Evolutionary conservation across 2,797 vertebrate species (phyloP).

Genomic region (Darevskia mixta): DNA sequence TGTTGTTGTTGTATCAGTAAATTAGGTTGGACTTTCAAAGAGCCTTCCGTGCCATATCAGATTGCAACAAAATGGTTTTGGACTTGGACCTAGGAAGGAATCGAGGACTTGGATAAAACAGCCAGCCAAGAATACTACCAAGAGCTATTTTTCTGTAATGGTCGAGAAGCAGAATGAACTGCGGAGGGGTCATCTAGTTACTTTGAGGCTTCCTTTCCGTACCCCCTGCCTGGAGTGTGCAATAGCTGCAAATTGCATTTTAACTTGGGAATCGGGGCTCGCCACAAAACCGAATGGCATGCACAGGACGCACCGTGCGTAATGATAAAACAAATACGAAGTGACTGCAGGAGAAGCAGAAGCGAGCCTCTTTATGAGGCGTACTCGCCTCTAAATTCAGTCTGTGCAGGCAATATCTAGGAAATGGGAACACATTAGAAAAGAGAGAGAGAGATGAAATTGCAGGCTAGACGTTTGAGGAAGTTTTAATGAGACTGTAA

Average conservation of each 20-base stretch:
- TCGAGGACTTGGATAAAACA: constrained; percentile 18
- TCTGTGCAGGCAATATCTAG: constrained; percentile 50
- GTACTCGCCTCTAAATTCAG: constrained; percentile 65
- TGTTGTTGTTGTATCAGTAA: constrained; percentile 59
- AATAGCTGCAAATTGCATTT: constrained; percentile 49
- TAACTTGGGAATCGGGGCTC: constrained; percentile 45
- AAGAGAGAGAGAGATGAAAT: constrained; percentile 11
- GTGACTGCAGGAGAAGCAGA: constrained; percentile 64
- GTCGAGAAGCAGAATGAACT: constrained; percentile 34
- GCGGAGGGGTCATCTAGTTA: constrained; percentile 25
- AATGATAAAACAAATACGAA: constrained; percentile 70
- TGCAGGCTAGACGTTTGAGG: constrained; percentile 18
- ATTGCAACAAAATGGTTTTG: constrained; percentile 44
- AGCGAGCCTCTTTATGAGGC: constrained; percentile 60
- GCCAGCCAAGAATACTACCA: constrained; percentile 2
- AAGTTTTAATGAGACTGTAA: constrained; percentile 64
- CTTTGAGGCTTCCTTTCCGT: constrained; percentile 37
- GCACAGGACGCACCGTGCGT: constrained; percentile 53
- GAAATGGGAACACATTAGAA: constrained; percentile 66
- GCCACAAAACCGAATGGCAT: constrained; percentile 55
- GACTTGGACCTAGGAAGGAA: neutral
- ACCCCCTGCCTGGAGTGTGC: constrained; percentile 9
- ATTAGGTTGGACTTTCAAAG: constrained; percentile 54
- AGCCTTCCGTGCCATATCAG: constrained; percentile 49
- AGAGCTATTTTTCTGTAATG: constrained; percentile 36